phyloP scores from a whole-genome alignment of 2,113 vertebrate genomes.

The Vireo altiloquus region DNA sequence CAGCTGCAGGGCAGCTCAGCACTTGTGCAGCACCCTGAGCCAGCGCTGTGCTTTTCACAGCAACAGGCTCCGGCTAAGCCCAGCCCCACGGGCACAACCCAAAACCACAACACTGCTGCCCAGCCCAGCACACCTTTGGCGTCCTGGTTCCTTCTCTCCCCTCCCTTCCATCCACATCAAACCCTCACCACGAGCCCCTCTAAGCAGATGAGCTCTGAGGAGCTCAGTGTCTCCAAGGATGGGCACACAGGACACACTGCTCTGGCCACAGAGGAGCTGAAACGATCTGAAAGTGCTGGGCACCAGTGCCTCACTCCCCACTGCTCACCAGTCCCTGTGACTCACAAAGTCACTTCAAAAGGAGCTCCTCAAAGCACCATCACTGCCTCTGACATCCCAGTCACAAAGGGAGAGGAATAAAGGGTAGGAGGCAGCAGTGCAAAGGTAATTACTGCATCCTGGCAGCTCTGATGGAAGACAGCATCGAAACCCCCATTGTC shows the following conservation, averaged over 20 bases:
- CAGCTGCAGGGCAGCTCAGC: not conserved
- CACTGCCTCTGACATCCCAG: not conserved
- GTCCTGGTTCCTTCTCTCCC: not conserved
- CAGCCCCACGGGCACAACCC: rapidly evolving
- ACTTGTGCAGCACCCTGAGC: not conserved
- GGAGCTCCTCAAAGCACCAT: not conserved
- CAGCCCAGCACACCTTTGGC: not conserved
- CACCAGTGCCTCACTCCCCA: not conserved
- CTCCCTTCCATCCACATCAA: not conserved
- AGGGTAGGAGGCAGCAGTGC: not conserved
- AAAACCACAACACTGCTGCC: not conserved
- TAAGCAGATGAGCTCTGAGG: not conserved
- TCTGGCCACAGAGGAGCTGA: not conserved
- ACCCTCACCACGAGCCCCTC: not conserved
- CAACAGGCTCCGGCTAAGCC: not conserved
- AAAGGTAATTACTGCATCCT: constrained; percentile 6
- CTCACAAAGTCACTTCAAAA: constrained; percentile 44
- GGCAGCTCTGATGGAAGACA: not conserved
- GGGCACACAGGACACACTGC: rapidly evolving
- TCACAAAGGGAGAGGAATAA: constrained; percentile 18
- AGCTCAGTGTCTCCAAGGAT: rapidly evolving
- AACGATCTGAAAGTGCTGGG: not conserved
- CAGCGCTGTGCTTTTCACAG: rapidly evolving
- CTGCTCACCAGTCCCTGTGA: not conserved
- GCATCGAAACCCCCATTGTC: not conserved